Percentiles rank a stretch among this genome's conserved stretches.
Conservation (phyloP, 1,140 invertebrate species). For the Hesperophylax magnus region DNA sequence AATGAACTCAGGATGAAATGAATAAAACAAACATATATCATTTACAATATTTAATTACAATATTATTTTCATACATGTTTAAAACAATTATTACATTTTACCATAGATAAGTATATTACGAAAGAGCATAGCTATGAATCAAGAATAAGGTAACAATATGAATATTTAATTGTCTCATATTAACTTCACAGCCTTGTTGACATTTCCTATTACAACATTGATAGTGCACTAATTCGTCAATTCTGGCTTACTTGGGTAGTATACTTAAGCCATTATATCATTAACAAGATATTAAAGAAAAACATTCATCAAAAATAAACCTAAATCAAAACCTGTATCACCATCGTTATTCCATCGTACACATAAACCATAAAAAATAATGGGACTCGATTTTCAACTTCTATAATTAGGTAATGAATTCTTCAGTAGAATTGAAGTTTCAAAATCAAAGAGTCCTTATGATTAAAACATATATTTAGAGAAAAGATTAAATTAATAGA, state of each 20-base stretch:
- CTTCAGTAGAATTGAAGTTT: no score
- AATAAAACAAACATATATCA: slow-evolving; percentile 20
- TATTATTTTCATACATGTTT: not conserved
- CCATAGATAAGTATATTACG: slow-evolving; percentile 9
- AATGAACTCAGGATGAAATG: not conserved
- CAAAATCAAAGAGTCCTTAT: no score
- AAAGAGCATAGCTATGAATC: not conserved
- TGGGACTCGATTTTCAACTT: no score
- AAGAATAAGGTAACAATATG: no score
- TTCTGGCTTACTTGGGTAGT: not conserved
- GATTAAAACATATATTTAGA: no score
- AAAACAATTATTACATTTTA: slow-evolving; percentile 1
- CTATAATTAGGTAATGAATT: no score
- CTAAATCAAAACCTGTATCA: slow-evolving; percentile 24
- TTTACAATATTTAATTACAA: slow-evolving; percentile 22
- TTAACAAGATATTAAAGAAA: not conserved
- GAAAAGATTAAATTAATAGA: no score
- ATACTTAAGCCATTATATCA: not conserved
- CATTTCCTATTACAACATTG: not conserved
- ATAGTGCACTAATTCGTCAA: not conserved
- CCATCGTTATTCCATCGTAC: not conserved
- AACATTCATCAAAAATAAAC: not conserved
- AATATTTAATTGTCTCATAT: no score
- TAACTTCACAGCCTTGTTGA: no score
- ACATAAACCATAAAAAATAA: no score